A percentile compares a stretch with the other conserved stretches of the same genome.
These are phyloP conservation scores for Dipodomys ordii DNA, from an alignment of 2,113 vertebrate genomes.

Conservation along the genomic window DNA sequence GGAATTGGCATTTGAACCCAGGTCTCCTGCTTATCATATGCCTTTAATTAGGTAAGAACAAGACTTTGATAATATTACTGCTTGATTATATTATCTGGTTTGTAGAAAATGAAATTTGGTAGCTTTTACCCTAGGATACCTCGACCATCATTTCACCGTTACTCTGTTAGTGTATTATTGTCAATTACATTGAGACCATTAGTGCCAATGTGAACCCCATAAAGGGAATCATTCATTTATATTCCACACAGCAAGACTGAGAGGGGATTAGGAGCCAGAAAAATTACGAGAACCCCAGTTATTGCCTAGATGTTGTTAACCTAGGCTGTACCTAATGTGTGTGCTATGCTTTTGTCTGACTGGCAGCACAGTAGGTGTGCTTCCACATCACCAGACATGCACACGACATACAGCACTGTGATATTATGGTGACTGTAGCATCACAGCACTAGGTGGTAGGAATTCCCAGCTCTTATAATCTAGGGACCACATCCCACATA, in stretches of 20 bases:
- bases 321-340: not conserved
- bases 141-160: not conserved
- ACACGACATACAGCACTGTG: too few species aligned
- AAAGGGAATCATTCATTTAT: constrained; percentile 16
- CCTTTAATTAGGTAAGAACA: constrained; percentile 41
- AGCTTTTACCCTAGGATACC: constrained; percentile 27
- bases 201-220: not conserved
- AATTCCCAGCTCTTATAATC: not conserved
- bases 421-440: not conserved
- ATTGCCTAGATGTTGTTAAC: not conserved
- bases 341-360: not conserved
- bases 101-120: constrained; percentile 58
- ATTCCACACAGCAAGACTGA: not conserved
- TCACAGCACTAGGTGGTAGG: not conserved
- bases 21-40: not conserved
- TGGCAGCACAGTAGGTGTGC: not conserved
- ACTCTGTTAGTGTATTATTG: not conserved
- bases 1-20: constrained; percentile 10
- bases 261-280: not conserved
- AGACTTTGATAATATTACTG: not conserved
- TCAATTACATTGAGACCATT: constrained; percentile 20
- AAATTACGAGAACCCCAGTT: not conserved
- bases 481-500: not conserved
- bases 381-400: not conserved
- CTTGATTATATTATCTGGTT: constrained; percentile 20